Evolutionary conservation across 53 echinoderm and acorn worm genomes (phyloP).

Genomic region (Henricia sp.): DNA sequence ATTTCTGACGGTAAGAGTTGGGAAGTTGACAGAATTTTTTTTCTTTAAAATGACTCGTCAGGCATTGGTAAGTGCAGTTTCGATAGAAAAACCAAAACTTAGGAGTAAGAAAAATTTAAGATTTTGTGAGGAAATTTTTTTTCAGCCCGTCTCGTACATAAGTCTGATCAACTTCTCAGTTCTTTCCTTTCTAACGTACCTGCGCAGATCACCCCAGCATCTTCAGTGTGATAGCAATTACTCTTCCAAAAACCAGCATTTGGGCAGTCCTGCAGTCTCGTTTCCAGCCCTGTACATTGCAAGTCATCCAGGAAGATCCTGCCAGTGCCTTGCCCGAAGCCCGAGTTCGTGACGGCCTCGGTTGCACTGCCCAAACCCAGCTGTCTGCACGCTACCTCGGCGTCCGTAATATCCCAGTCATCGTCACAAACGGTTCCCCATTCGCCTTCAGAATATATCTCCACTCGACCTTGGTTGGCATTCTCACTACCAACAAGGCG

Average conservation of each 20-base stretch:
- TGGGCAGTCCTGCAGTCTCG: constrained; percentile 8
- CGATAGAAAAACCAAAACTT: no score
- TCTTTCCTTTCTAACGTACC: no score
- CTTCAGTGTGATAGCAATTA: constrained; percentile 39
- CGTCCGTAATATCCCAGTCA: constrained; percentile 47
- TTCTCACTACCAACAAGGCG: constrained; percentile 59
- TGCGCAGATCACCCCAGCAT: constrained; percentile 31
- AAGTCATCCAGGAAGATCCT: constrained; percentile 23
- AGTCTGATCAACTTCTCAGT: no score
- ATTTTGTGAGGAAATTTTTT: no score
- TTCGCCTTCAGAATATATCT: constrained; percentile 42
- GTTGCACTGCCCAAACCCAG: constrained; percentile 54
- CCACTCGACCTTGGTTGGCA: constrained; percentile 65
- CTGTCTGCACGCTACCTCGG: constrained; percentile 71
- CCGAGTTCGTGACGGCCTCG: not conserved
- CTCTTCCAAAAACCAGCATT: not conserved
- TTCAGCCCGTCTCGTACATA: no score
- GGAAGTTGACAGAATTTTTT: no score
- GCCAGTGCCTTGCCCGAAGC: constrained; percentile 5
- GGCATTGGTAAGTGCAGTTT: no score
- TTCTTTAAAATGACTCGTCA: no score
- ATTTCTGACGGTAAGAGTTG: no score
- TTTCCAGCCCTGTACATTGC: constrained; percentile 8
- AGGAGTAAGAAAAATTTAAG: no score
- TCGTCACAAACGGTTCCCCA: constrained; percentile 76